Evolutionary conservation across 2,113 vertebrate genomes (phyloP).

Genomic region (Centropristis striata): DNA sequence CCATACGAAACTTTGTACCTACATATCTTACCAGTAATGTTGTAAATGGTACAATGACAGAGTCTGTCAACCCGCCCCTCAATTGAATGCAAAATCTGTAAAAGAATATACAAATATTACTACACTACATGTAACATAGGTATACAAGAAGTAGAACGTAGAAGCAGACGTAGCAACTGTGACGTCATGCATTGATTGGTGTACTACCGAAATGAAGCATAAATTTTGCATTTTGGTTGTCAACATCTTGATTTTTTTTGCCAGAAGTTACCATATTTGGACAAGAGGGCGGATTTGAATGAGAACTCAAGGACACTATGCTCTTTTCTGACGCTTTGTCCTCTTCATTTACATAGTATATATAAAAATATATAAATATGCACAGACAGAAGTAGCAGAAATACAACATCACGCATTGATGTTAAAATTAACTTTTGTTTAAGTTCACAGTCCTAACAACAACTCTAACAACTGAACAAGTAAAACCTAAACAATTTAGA

Average conservation of each 20-base stretch:
- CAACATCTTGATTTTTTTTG: too few species aligned
- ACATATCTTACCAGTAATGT: slow-evolving; percentile 86
- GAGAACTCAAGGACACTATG: too few species aligned
- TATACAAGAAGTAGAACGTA: neutral
- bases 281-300: too few species aligned
- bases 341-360: too few species aligned
- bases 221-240: too few species aligned
- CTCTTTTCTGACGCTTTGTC: too few species aligned
- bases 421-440: neutral
- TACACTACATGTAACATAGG: neutral
- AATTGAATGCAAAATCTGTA: slow-evolving; percentile 87
- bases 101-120: slow-evolving; percentile 19
- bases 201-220: too few species aligned
- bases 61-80: slow-evolving; percentile 68
- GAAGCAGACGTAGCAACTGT: too few species aligned
- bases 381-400: neutral
- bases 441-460: neutral
- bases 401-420: neutral
- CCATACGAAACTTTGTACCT: neutral
- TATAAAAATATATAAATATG: neutral
- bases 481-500: neutral
- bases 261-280: too few species aligned
- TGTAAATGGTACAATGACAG: slow-evolving; percentile 74
- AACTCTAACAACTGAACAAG: neutral
- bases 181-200: too few species aligned